Evolutionary conservation across 1,140 invertebrate species (phyloP).

Genomic region (Piezodorus guildinii): DNA sequence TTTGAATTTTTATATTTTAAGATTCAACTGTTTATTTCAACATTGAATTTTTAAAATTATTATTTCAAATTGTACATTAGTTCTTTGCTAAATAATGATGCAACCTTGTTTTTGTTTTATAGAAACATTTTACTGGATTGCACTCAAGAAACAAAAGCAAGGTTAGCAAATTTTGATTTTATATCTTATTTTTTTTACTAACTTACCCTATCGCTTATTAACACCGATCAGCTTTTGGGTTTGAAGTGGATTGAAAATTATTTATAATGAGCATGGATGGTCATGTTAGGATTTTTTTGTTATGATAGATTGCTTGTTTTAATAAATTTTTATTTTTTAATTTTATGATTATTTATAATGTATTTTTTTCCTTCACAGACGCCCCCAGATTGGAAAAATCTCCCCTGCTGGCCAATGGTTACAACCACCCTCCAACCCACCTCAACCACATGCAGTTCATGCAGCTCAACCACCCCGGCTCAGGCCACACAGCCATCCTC

Average conservation of each 20-base stretch:
- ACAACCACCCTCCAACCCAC: slow-evolving; percentile 84
- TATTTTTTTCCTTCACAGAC: slow-evolving; percentile 26
- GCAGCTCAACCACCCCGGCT: slow-evolving; percentile 57
- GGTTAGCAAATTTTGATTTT: background rate
- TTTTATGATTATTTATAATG: too few species aligned
- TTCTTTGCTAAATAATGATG: background rate
- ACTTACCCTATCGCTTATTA: too few species aligned
- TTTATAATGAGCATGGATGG: too few species aligned
- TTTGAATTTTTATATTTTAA: too few species aligned
- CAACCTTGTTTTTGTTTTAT: slow-evolving; percentile 7
- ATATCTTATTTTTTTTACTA: background rate
- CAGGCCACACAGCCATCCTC: slow-evolving; percentile 61
- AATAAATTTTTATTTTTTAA: too few species aligned
- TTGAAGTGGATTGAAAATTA: too few species aligned
- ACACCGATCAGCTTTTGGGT: too few species aligned
- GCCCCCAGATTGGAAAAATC: slow-evolving; percentile 74
- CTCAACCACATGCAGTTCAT: slow-evolving; percentile 81
- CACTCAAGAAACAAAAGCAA: background rate
- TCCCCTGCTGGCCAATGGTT: slow-evolving; percentile 80
- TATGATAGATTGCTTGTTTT: too few species aligned
- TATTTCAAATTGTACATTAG: too few species aligned
- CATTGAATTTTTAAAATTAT: too few species aligned
- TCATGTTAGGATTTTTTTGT: too few species aligned
- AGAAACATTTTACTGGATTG: slow-evolving; percentile 2
- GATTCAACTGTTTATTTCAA: too few species aligned